phyloP scores from a whole-genome alignment of 2,113 vertebrate genomes.

The Willisornis vidua region DNA sequence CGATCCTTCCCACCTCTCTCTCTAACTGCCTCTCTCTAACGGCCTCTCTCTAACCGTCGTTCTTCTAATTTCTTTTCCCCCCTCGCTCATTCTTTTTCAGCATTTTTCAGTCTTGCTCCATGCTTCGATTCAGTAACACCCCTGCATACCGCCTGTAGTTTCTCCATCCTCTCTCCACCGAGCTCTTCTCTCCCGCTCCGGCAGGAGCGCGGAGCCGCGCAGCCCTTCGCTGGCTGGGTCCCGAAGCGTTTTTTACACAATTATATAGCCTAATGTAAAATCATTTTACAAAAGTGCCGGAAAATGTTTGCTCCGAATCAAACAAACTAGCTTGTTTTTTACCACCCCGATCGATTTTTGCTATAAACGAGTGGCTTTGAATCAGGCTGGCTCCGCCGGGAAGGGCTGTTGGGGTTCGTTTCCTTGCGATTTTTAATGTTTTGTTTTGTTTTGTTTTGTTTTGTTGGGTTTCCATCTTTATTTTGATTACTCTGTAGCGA shows the following conservation, averaged over 20 bases:
- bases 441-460: not conserved
- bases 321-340: accelerated
- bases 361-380: not conserved
- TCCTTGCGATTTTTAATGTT: not conserved
- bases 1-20: not conserved
- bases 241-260: not conserved
- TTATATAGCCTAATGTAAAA: not conserved
- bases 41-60: not conserved
- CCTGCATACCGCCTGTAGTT: not conserved
- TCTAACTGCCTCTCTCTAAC: too few species aligned
- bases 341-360: accelerated
- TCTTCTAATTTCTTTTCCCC: accelerated
- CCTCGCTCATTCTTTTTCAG: not conserved
- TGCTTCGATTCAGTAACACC: not conserved
- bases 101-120: not conserved
- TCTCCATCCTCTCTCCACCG: not conserved
- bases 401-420: not conserved
- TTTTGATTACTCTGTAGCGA: not conserved
- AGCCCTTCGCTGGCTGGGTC: not conserved
- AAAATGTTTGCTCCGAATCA: not conserved
- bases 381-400: not conserved
- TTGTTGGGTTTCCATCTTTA: not conserved
- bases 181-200: not conserved
- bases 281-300: not conserved
- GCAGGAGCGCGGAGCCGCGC: not conserved